These are phyloP conservation scores for Neodontobutis hainanensis DNA, from an alignment of 2,113 vertebrate genomes.

Conservation along the genomic window DNA sequence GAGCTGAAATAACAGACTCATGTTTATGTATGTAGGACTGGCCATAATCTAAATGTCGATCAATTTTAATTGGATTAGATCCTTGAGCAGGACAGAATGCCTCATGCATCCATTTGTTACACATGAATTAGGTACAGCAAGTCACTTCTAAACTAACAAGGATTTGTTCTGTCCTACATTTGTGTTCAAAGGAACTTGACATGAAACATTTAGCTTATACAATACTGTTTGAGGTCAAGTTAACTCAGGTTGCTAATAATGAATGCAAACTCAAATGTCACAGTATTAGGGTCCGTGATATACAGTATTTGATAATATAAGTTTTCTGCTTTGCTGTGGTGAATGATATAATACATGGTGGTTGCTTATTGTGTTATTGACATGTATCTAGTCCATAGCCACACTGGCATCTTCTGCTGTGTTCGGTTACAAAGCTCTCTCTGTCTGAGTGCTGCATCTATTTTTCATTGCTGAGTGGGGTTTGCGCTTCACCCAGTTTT, in stretches of 20 bases:
- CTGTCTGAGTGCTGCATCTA: slow-evolving; percentile 45
- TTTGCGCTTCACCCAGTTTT: slow-evolving; percentile 12
- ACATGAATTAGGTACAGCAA: slow-evolving; percentile 15
- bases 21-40: slow-evolving; percentile 17
- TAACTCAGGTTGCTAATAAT: background rate
- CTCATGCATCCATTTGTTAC: slow-evolving; percentile 19
- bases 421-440: slow-evolving; percentile 19
- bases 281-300: too few relatives aligned
- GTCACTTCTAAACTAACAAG: background rate
- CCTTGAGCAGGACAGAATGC: slow-evolving; percentile 20
- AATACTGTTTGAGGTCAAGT: background rate
- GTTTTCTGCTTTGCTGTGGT: background rate
- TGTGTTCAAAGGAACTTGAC: background rate
- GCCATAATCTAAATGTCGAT: slow-evolving; percentile 35
- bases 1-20: background rate
- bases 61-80: slow-evolving; percentile 44
- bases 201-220: background rate
- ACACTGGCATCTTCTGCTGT: slow-evolving; percentile 8
- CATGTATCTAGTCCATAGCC: slow-evolving; percentile 12
- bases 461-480: slow-evolving; percentile 49
- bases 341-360: slow-evolving; percentile 6
- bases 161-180: slow-evolving; percentile 10
- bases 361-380: background rate
- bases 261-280: too few relatives aligned
- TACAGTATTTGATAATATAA: background rate